phyloP scores from a whole-genome alignment of 2,797 vertebrate species.

The Gymnoscopelus braueri region DNA sequence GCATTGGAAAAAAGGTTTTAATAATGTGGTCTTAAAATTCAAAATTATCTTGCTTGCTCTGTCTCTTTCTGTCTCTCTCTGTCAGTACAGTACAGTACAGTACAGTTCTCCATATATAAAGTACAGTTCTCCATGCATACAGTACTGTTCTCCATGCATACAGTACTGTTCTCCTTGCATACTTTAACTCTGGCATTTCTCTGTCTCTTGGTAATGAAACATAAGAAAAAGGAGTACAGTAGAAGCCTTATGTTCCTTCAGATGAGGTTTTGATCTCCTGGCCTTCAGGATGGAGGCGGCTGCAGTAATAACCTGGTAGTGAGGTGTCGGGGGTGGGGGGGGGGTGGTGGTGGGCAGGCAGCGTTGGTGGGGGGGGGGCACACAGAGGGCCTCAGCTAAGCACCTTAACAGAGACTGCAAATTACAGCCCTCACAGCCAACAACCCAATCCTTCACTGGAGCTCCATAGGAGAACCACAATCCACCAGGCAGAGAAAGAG shows the following conservation, averaged over 20 bases:
- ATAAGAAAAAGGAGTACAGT: background rate
- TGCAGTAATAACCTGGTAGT: background rate
- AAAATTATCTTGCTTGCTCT: background rate
- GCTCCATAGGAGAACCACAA: slow-evolving; percentile 34
- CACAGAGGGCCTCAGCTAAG: background rate
- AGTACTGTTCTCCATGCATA: too few relatives aligned
- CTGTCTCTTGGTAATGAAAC: slow-evolving; percentile 1
- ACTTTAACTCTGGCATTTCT: background rate
- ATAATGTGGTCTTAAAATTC: too few relatives aligned
- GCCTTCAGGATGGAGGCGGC: background rate
- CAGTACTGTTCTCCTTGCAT: background rate
- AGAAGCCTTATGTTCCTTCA: slow-evolving; percentile 8
- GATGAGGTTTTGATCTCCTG: slow-evolving; percentile 4
- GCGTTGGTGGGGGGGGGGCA: too few relatives aligned
- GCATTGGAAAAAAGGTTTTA: too few relatives aligned
- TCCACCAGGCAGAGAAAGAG: slow-evolving; percentile 32
- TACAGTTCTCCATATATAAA: too few relatives aligned
- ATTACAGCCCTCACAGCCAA: slow-evolving; percentile 44
- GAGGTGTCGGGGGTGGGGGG: too few relatives aligned
- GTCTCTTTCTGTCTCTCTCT: slow-evolving; percentile 31
- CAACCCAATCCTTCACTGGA: slow-evolving; percentile 25
- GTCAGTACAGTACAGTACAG: too few relatives aligned
- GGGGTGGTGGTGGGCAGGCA: too few relatives aligned
- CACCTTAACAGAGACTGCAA: slow-evolving; percentile 30
- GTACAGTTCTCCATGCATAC: too few relatives aligned